A percentile compares a stretch with the other conserved stretches of the same genome.
These are phyloP conservation scores for Perizoma flavofasciatum DNA, from an alignment of 2,888 invertebrate genomes.

Conservation along the genomic window DNA sequence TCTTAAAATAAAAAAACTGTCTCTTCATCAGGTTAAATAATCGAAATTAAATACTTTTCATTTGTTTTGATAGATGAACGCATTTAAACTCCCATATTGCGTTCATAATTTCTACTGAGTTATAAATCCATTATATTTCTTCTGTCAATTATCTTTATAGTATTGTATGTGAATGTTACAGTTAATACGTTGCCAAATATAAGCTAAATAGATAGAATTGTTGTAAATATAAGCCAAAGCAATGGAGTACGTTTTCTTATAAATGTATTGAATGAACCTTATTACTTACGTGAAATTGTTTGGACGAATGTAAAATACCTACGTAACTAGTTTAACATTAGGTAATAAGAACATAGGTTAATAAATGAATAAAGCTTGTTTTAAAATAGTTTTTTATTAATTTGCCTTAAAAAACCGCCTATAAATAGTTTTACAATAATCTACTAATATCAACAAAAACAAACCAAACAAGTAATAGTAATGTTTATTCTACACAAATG, in stretches of 20 bases:
- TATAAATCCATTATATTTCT: slow-evolving; percentile 51
- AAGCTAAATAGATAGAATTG: slow-evolving; percentile 71
- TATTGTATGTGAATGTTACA: slow-evolving; percentile 70
- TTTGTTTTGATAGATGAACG: no score
- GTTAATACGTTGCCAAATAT: slow-evolving; percentile 78
- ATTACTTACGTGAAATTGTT: slow-evolving; percentile 46
- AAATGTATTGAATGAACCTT: slow-evolving; percentile 62
- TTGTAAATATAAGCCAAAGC: slow-evolving; percentile 79
- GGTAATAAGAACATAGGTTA: slow-evolving; percentile 63
- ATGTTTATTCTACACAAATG: no score
- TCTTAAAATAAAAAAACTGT: no score
- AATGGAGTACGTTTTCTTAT: slow-evolving; percentile 69
- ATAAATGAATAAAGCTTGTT: slow-evolving; percentile 81
- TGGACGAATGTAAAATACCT: slow-evolving; percentile 57
- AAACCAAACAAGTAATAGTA: background rate
- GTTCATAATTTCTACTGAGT: background rate
- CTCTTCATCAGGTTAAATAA: no score
- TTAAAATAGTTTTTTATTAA: slow-evolving; percentile 50
- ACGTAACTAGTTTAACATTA: slow-evolving; percentile 62
- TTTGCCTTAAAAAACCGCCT: background rate
- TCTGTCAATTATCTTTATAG: slow-evolving; percentile 78
- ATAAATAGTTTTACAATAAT: background rate
- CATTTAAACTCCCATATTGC: no score
- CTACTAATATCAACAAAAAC: background rate
- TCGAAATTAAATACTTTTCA: no score